Evolutionary conservation across 1,140 invertebrate species (phyloP).

Genomic region (Plectrocnemia conspersa): DNA sequence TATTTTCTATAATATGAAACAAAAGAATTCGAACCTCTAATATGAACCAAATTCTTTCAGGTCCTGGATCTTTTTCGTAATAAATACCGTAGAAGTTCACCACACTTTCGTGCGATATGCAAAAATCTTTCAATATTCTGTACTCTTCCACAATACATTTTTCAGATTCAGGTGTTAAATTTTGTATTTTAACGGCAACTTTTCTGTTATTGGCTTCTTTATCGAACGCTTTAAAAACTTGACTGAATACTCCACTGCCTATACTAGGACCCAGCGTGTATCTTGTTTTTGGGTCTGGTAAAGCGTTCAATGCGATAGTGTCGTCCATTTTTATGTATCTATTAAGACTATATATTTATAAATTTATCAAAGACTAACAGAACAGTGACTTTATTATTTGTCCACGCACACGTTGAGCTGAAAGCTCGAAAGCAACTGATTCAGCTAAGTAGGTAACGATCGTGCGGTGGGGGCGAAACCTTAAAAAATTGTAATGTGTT

Average conservation of each 20-base stretch:
- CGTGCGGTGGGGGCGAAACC: constrained; percentile 13
- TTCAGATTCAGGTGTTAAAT: constrained; percentile 64
- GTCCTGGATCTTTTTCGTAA: constrained; percentile 58
- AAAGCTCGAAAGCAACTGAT: background rate
- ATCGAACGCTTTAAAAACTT: constrained; percentile 72
- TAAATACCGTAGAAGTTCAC: constrained; percentile 82
- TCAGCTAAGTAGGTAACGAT: background rate
- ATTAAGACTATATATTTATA: too few relatives aligned
- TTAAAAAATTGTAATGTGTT: background rate
- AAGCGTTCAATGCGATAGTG: constrained; percentile 49
- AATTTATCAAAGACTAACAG: too few relatives aligned
- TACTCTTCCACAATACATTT: constrained; percentile 78
- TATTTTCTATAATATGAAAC: constrained; percentile 1
- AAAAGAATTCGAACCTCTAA: constrained; percentile 64
- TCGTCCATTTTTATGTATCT: constrained; percentile 43
- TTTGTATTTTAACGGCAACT: constrained; percentile 79
- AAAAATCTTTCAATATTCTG: constrained; percentile 70
- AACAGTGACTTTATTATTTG: too few relatives aligned
- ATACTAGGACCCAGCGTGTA: constrained; percentile 64
- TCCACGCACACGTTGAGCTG: too few relatives aligned
- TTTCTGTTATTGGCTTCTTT: constrained; percentile 61
- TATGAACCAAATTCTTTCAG: constrained; percentile 82
- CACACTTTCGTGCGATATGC: constrained; percentile 69
- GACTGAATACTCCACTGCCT: constrained; percentile 69
- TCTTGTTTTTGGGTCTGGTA: constrained; percentile 62